phyloP scores from a whole-genome alignment of 1,140 invertebrate genomes.

The Microplitis demolitor region DNA sequence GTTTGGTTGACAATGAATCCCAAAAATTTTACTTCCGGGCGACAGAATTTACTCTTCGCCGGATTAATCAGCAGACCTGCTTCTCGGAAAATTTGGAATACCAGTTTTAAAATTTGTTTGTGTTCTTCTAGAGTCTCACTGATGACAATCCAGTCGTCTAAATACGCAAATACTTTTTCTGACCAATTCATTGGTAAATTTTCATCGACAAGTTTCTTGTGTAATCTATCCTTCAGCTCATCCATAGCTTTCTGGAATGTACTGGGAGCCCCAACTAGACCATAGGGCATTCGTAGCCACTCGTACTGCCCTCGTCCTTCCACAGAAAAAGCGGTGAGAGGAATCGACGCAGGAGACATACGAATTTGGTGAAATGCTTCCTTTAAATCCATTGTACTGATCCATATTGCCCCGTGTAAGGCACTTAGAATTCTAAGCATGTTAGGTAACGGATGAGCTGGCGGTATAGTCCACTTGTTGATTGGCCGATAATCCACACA shows the following conservation, averaged over 20 bases:
- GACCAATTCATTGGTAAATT: background rate
- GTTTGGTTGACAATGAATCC: constrained; percentile 8
- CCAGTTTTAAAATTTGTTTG: background rate
- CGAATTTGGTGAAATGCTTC: constrained; percentile 16
- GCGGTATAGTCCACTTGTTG: constrained; percentile 46
- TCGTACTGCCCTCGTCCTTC: too few species aligned
- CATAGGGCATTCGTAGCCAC: too few species aligned
- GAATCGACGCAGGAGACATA: too few species aligned
- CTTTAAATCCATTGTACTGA: constrained; percentile 13
- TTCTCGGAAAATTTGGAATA: constrained; percentile 6
- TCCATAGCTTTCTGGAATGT: too few species aligned
- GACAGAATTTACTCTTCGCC: constrained; percentile 7
- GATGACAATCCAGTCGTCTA: constrained; percentile 18
- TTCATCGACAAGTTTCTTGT: background rate
- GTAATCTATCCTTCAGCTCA: background rate
- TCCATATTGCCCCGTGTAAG: background rate
- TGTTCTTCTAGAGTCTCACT: constrained; percentile 14
- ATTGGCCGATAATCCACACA: constrained; percentile 58
- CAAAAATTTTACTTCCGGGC: constrained; percentile 5
- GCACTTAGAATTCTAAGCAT: background rate
- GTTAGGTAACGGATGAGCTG: constrained; percentile 30
- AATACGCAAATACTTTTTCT: constrained; percentile 4
- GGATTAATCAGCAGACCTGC: constrained; percentile 10
- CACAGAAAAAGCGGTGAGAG: too few species aligned
- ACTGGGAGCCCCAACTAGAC: too few species aligned